Conservation (phyloP, 2,888 invertebrate species). For the Diaphora mendica region DNA sequence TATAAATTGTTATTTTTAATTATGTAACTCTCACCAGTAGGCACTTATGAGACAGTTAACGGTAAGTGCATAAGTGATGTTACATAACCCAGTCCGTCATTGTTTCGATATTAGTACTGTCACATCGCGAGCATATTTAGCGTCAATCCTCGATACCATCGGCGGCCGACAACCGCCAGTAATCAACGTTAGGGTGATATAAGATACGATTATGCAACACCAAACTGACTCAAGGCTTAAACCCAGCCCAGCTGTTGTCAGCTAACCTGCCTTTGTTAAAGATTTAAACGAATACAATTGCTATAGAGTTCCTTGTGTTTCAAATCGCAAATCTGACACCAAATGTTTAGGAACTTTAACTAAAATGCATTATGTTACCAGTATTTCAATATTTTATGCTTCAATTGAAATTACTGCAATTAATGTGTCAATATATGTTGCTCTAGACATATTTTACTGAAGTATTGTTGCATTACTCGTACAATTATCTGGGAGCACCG, state of each 20-base stretch:
- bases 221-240: constrained; percentile 52
- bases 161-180: constrained; percentile 65
- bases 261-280: constrained; percentile 23
- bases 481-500: not conserved
- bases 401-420: not conserved
- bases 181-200: constrained; percentile 77
- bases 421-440: not conserved
- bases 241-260: constrained; percentile 36
- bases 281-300: constrained; percentile 2
- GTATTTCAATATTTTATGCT: not conserved
- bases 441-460: not conserved
- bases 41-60: constrained; percentile 69
- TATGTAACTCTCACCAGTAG: constrained; percentile 62
- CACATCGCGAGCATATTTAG: constrained; percentile 83
- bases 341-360: not conserved
- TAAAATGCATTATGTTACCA: not conserved
- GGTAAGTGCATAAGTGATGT: constrained; percentile 78
- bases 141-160: constrained; percentile 85
- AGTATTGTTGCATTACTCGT: not conserved
- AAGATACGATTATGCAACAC: constrained; percentile 72
- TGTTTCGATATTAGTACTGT: constrained; percentile 83
- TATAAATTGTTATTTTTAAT: not conserved
- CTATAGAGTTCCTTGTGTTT: not conserved
- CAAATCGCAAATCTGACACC: not conserved
- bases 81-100: constrained; percentile 80